A percentile compares a stretch with the other conserved stretches of the same genome.
These are phyloP conservation scores for Rhagologus leucostigma DNA, from an alignment of 2,113 vertebrate genomes.

Conservation along the genomic window DNA sequence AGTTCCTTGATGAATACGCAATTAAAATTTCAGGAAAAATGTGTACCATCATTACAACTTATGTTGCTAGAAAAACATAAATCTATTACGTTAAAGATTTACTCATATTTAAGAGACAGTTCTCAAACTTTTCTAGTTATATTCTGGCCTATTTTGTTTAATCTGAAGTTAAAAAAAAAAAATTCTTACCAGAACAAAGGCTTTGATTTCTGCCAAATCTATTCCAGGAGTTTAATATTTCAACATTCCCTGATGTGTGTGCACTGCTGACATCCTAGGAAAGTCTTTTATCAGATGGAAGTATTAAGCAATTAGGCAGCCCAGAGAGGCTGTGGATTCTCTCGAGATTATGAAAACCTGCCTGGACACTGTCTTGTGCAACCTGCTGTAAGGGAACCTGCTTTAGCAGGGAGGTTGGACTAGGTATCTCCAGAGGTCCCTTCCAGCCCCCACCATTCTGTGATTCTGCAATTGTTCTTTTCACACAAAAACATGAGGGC, in stretches of 20 bases:
- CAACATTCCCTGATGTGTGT: neutral
- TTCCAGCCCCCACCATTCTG: neutral
- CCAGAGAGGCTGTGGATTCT: neutral
- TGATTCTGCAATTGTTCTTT: neutral
- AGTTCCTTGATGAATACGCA: neutral
- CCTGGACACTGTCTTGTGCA: neutral
- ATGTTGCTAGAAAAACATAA: neutral
- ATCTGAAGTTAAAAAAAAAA: neutral
- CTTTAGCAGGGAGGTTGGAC: neutral
- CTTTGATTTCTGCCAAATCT: neutral
- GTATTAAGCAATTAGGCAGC: neutral
- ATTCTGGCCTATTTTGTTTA: neutral
- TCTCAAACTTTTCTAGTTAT: neutral
- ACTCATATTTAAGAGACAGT: neutral
- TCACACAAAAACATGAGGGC: neutral
- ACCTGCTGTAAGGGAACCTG: neutral
- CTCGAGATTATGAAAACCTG: neutral
- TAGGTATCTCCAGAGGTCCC: neutral
- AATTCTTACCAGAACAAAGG: neutral
- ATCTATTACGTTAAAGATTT: neutral
- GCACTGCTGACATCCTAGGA: neutral
- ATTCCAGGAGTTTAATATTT: neutral
- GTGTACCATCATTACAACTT: neutral
- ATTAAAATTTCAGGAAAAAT: neutral
- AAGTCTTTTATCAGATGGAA: neutral